Conservation (phyloP, 2,797 vertebrate genomes). For the Lycodopsis pacificus region DNA sequence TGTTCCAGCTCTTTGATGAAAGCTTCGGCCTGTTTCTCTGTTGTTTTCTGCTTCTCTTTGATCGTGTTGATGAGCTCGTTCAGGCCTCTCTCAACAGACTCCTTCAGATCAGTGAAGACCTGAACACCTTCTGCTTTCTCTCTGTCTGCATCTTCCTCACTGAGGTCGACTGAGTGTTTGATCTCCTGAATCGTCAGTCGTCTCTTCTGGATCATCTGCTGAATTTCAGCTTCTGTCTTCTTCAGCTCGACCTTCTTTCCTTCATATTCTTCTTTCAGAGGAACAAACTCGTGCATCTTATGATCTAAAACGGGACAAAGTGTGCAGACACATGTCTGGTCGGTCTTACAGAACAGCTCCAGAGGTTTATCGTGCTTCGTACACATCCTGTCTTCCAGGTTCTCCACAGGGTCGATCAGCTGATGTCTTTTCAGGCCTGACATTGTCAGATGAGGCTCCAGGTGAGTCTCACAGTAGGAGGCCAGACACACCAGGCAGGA, state of each 20-base stretch:
- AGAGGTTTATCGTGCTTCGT: constrained; percentile 35
- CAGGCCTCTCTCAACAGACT: not conserved
- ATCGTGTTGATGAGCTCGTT: rapidly evolving
- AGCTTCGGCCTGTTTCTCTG: not conserved
- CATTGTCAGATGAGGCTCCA: constrained; percentile 12
- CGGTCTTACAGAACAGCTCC: constrained; percentile 45
- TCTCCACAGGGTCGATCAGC: constrained; percentile 30
- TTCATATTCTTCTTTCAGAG: constrained; percentile 6
- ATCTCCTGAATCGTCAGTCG: constrained; percentile 7
- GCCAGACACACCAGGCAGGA: constrained; percentile 41
- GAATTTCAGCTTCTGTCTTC: constrained; percentile 3
- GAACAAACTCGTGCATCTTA: not conserved
- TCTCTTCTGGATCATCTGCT: constrained; percentile 29
- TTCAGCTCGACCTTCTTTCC: not conserved
- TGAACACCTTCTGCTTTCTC: constrained; percentile 20
- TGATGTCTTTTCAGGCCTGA: not conserved
- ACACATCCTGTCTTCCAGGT: constrained; percentile 37
- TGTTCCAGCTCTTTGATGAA: constrained; percentile 15
- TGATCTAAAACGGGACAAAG: not conserved
- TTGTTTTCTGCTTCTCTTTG: not conserved
- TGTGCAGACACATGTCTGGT: constrained; percentile 16
- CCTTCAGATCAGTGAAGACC: constrained; percentile 18
- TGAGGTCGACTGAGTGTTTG: not conserved
- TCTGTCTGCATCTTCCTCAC: constrained; percentile 7
- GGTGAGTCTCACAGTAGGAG: constrained; percentile 44